These are phyloP conservation scores for Fopius arisanus DNA, from an alignment of 1,140 invertebrate genomes.

Conservation along the genomic window DNA sequence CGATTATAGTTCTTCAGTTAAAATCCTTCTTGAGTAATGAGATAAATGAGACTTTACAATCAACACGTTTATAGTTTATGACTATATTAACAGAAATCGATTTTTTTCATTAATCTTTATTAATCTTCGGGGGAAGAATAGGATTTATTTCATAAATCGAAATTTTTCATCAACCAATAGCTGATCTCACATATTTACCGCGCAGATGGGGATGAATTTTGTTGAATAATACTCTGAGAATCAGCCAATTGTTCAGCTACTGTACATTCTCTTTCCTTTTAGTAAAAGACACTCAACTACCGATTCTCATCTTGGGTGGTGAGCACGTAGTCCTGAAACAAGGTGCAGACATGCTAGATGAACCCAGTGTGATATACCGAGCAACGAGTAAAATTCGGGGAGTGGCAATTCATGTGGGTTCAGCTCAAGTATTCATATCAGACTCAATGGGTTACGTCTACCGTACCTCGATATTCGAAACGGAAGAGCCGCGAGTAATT, in stretches of 20 bases:
- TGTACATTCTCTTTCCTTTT: slow-evolving; percentile 32
- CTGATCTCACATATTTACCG: no score
- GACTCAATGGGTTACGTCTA: slow-evolving; percentile 74
- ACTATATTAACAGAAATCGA: background rate
- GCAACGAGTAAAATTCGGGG: slow-evolving; percentile 64
- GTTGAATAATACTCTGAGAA: no score
- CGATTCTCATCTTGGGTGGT: slow-evolving; percentile 76
- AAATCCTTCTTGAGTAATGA: no score
- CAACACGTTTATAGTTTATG: no score
- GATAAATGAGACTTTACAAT: no score
- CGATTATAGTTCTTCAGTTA: background rate
- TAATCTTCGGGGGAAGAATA: no score
- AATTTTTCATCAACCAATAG: no score
- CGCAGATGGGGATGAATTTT: background rate
- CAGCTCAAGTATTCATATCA: slow-evolving; percentile 77
- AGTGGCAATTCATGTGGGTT: slow-evolving; percentile 76
- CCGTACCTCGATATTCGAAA: slow-evolving; percentile 61
- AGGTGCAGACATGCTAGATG: slow-evolving; percentile 72
- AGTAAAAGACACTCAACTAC: slow-evolving; percentile 70
- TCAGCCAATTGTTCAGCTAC: no score
- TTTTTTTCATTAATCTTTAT: background rate
- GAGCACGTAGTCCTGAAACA: slow-evolving; percentile 74
- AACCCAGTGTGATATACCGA: slow-evolving; percentile 68
- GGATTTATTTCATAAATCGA: no score
- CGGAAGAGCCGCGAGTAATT: slow-evolving; percentile 62